Evolutionary conservation across 2,113 vertebrate species (phyloP).

Genomic region (Raja brachyura): DNA sequence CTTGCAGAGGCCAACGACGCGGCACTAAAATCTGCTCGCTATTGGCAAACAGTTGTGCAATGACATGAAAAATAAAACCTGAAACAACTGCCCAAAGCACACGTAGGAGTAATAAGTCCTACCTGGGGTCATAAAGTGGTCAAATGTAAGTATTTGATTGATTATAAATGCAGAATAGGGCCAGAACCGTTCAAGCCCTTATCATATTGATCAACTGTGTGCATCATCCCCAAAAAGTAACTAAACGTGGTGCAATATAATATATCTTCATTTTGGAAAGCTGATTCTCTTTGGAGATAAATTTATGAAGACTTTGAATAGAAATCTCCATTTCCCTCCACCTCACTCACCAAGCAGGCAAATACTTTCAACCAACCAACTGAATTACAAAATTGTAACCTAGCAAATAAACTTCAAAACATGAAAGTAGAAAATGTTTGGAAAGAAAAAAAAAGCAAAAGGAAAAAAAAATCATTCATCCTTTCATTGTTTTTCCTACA

Average conservation of each 20-base stretch:
- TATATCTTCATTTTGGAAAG: background rate
- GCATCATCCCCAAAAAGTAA: background rate
- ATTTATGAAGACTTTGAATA: background rate
- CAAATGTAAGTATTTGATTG: background rate
- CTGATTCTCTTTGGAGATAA: background rate
- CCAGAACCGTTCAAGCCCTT: background rate
- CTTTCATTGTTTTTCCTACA: background rate
- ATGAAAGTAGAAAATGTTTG: background rate
- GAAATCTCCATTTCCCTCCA: background rate
- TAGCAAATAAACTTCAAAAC: background rate
- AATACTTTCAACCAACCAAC: background rate
- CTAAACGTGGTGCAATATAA: background rate
- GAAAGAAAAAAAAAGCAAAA: background rate
- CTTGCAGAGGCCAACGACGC: too few species aligned
- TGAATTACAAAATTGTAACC: background rate
- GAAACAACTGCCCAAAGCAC: background rate
- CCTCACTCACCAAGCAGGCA: background rate
- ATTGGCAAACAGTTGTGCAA: too few species aligned
- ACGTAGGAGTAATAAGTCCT: background rate
- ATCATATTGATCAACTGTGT: background rate
- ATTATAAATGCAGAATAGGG: background rate
- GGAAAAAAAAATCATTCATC: background rate
- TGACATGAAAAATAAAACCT: background rate
- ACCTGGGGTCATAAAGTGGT: background rate
- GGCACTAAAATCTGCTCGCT: too few species aligned